These are phyloP conservation scores for Cyrtonyx montezumae DNA, from an alignment of 2,113 vertebrate genomes.

Conservation along the genomic window DNA sequence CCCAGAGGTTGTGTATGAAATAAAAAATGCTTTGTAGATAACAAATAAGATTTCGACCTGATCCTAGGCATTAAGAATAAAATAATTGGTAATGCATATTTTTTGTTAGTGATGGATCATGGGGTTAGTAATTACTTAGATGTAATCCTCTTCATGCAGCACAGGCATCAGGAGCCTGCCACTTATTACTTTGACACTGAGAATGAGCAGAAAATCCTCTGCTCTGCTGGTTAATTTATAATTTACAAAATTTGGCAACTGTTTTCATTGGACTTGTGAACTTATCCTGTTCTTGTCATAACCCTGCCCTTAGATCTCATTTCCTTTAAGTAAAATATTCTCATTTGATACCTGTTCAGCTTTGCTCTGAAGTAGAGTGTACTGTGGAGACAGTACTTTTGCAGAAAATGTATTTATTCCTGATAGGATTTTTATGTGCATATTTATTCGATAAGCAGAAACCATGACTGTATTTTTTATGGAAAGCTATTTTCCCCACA, in stretches of 20 bases:
- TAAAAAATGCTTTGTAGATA: not conserved
- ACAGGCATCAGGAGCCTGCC: not conserved
- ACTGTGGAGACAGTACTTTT: not conserved
- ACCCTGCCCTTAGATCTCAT: not conserved
- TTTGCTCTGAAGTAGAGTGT: not conserved
- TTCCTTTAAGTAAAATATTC: not conserved
- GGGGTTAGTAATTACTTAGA: not conserved
- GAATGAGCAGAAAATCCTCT: not conserved
- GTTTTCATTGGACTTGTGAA: not conserved
- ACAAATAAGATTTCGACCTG: not conserved
- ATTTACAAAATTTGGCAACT: not conserved
- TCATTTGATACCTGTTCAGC: not conserved
- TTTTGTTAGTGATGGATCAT: not conserved
- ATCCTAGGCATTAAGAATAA: not conserved
- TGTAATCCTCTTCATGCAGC: not conserved
- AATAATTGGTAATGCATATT: not conserved
- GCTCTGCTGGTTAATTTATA: not conserved
- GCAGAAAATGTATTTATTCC: not conserved
- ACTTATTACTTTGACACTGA: not conserved
- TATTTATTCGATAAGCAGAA: not conserved
- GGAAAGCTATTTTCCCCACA: not conserved
- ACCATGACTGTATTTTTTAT: not conserved
- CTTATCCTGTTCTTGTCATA: not conserved
- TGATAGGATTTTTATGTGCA: not conserved
- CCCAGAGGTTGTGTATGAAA: not conserved